Base-by-base conservation (phyloP, 2,797 vertebrate species). In the Gymnothorax reevesii region DNA sequence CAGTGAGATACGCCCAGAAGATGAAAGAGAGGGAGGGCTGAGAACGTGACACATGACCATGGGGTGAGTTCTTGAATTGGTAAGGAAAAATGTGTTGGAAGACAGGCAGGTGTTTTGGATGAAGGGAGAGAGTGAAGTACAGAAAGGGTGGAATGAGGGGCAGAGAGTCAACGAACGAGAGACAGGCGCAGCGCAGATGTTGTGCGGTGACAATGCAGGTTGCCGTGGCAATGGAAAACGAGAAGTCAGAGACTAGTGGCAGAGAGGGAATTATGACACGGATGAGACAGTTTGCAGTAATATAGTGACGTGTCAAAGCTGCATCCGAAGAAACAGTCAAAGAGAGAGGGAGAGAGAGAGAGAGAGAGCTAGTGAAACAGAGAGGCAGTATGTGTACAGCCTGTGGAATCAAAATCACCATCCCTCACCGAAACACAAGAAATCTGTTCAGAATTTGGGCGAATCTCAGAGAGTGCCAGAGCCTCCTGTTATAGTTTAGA, bases 181-280 rank as follows among this genome's bases (percentile, higher is more conserved):
- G 15, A 2, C 54, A 82, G 82, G 59, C 9, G 6, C 55, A 83
- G 25, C n/a, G 17, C 33, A 57, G 82, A 33, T 57, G 57, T 7
- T 59, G 42, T 57, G 66, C 49, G 27, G 57, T 27, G 27, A 77
- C 79, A 57, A 52, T 59, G n/a, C 69, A 4, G 80, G 87, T 86
- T 86, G 87, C 87, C 80, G 71, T 22, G 84, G 87, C 71, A 42
- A 88, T 66, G 9, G 57, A 57, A 79, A 17, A 55, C 71, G 55
- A 83, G 9, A 62, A 83, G 62, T 42, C 87, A 83, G 59, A 10
- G 57, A 83, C 25, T 7, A 0, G 84, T 33, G 84, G 62, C 52
- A 60, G 73, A 59, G 83, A 64, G 22, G 42, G 77, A 71, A 82
- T 86, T 75, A 73, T 60, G 64, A 71, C 57, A 57, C n/a, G 60